Evolutionary conservation across 2,888 invertebrate genomes (phyloP).

Genomic region (Spodoptera exigua): DNA sequence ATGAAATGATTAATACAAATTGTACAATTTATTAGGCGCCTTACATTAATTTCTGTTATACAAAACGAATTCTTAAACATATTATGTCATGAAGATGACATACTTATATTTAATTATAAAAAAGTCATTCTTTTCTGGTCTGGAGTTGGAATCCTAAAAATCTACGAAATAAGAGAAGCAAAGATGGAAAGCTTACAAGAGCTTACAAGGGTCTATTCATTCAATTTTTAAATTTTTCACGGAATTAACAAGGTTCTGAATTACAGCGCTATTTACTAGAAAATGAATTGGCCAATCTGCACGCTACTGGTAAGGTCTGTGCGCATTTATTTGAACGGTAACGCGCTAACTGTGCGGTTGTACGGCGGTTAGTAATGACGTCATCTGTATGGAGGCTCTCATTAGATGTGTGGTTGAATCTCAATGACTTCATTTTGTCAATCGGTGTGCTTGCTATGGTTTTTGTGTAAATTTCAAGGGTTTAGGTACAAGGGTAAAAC

Average conservation of each 20-base stretch:
- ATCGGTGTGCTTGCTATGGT: slow-evolving; percentile 5
- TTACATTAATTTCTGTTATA: no score
- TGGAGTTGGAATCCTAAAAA: background rate
- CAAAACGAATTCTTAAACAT: no score
- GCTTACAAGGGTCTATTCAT: slow-evolving; percentile 33
- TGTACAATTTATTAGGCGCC: no score
- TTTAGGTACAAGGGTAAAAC: no score
- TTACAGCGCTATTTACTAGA: slow-evolving; percentile 59
- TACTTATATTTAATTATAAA: no score
- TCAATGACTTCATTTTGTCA: slow-evolving; percentile 45
- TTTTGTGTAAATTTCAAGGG: no score
- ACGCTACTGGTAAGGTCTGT: slow-evolving; percentile 40
- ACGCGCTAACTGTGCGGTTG: slow-evolving; percentile 47
- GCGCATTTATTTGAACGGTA: slow-evolving; percentile 47
- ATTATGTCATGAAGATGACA: no score
- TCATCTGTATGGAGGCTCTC: slow-evolving; percentile 50
- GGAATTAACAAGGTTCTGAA: slow-evolving; percentile 48
- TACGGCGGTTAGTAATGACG: slow-evolving; percentile 55
- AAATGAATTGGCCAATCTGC: slow-evolving; percentile 66
- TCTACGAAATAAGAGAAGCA: slow-evolving; percentile 8
- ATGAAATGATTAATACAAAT: no score
- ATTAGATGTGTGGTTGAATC: slow-evolving; percentile 49
- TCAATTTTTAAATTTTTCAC: slow-evolving; percentile 37
- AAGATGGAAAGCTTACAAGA: slow-evolving; percentile 17
- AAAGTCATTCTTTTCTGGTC: background rate